Percentiles rank a stretch among this genome's conserved stretches.
phyloP scores from a whole-genome alignment of 2,797 vertebrate genomes.

The Enteromius viviparus region DNA sequence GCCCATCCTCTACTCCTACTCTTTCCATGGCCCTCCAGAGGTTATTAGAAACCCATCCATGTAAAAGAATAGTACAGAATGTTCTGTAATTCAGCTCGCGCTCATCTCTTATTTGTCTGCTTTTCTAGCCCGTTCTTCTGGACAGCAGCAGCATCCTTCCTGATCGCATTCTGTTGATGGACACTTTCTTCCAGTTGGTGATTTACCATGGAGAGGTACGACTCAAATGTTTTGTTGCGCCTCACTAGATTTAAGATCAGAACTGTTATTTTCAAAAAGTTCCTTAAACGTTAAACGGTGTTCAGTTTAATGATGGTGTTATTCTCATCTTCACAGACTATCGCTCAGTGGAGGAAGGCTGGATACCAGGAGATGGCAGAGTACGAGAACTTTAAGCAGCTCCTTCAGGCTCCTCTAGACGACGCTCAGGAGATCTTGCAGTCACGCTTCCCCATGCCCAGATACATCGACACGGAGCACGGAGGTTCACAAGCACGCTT shows the following conservation, averaged over 20 bases:
- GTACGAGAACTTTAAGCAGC: conserved; percentile 97
- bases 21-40: conserved; percentile 96
- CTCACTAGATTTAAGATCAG: background rate
- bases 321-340: conserved; percentile 77
- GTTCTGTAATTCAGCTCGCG: background rate
- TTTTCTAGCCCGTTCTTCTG: conserved; percentile 89
- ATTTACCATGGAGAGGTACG: conserved; percentile 97
- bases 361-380: conserved; percentile 96
- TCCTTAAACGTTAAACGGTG: background rate
- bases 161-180: conserved; percentile 95
- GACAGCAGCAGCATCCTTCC: conserved; percentile 97
- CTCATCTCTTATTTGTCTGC: background rate
- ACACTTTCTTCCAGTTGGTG: conserved; percentile 98
- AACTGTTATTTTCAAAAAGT: background rate
- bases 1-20: conserved; percentile 97
- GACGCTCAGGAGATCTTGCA: conserved; percentile 96
- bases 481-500: conserved; percentile 92
- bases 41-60: conserved; percentile 65
- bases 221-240: background rate
- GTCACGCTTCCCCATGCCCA: conserved; percentile 94
- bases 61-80: background rate
- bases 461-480: conserved; percentile 93
- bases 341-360: conserved; percentile 95
- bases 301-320: conserved; percentile 6
- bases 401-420: conserved; percentile 93